Conservation (phyloP, 2,113 vertebrate species). For the Oryzias melastigma region DNA sequence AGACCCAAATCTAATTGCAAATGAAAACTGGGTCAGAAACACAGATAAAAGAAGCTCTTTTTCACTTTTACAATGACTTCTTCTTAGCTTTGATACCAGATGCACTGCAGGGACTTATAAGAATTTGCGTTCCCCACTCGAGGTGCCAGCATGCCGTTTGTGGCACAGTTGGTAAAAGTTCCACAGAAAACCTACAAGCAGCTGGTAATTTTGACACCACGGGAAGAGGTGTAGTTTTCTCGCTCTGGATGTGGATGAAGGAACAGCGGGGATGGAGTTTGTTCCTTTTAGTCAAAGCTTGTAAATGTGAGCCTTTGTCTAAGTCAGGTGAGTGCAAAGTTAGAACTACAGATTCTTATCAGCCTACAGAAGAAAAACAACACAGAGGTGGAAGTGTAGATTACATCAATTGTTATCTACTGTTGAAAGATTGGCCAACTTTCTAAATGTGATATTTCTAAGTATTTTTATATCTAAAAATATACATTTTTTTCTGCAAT, state of each 20-base stretch:
- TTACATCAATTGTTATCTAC: too few relatives aligned
- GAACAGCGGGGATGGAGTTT: slow-evolving; percentile 33
- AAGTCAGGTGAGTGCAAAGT: background rate
- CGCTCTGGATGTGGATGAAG: slow-evolving; percentile 51
- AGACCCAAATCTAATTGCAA: slow-evolving; percentile 18
- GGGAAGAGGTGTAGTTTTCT: slow-evolving; percentile 19
- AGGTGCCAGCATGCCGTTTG: slow-evolving; percentile 4
- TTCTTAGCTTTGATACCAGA: slow-evolving; percentile 4
- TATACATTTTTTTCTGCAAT: too few relatives aligned
- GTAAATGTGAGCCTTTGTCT: slow-evolving; percentile 1
- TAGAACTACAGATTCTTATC: too few relatives aligned
- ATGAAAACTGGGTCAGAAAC: slow-evolving; percentile 20
- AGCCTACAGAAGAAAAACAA: too few relatives aligned
- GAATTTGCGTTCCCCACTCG: slow-evolving; percentile 44
- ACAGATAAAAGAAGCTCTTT: slow-evolving; percentile 5
- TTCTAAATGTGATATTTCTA: too few relatives aligned
- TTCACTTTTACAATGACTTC: slow-evolving; percentile 15
- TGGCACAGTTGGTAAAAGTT: slow-evolving; percentile 7
- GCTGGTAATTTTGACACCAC: slow-evolving; percentile 38
- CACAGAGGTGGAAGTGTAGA: too few relatives aligned
- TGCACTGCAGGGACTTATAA: slow-evolving; percentile 24
- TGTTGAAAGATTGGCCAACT: too few relatives aligned
- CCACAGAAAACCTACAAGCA: slow-evolving; percentile 28
- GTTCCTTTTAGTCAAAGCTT: slow-evolving; percentile 28
- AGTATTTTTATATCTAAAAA: too few relatives aligned